Evolutionary conservation across 2,113 vertebrate species (phyloP).

Genomic region (Procavia capensis): DNA sequence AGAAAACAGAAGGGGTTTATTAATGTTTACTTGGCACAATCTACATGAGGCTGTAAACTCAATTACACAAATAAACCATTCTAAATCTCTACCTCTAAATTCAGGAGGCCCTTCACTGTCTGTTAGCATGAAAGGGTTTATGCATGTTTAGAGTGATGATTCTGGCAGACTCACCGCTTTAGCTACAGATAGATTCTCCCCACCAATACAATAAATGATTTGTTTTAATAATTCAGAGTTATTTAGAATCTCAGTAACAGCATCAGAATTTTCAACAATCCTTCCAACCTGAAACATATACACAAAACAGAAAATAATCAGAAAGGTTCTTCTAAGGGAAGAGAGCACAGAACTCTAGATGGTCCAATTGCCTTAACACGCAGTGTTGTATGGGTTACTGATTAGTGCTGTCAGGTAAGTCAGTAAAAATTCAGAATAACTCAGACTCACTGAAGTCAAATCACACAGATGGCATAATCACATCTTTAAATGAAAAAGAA

Average conservation of each 20-base stretch:
- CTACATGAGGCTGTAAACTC: not conserved
- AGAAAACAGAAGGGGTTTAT: not conserved
- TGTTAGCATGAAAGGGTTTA: not conserved
- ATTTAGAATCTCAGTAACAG: conserved; percentile 90
- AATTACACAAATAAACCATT: not conserved
- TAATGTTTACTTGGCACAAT: not conserved
- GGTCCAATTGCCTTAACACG: not conserved
- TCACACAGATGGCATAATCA: not conserved
- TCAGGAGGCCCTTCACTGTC: not conserved
- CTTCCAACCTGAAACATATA: conserved; percentile 89
- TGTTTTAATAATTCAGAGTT: conserved; percentile 89
- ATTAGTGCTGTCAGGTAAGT: not conserved
- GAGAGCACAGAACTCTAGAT: not conserved
- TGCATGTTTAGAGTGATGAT: not conserved
- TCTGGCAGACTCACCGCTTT: conserved; percentile 90
- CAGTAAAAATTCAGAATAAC: conserved; percentile 47
- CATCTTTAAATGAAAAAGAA: conserved; percentile 3
- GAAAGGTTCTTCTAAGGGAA: not conserved
- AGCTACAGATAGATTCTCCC: conserved; percentile 94
- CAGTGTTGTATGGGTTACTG: conserved; percentile 38
- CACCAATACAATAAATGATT: conserved; percentile 92
- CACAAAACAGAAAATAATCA: not conserved
- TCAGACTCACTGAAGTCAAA: conserved; percentile 52
- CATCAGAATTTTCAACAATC: conserved; percentile 90
- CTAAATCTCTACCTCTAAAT: conserved; percentile 3